Percentiles rank a stretch among this genome's conserved stretches.
Evolutionary conservation across 2,888 invertebrate species (phyloP).

Genomic region (Pyrgus malvae): DNA sequence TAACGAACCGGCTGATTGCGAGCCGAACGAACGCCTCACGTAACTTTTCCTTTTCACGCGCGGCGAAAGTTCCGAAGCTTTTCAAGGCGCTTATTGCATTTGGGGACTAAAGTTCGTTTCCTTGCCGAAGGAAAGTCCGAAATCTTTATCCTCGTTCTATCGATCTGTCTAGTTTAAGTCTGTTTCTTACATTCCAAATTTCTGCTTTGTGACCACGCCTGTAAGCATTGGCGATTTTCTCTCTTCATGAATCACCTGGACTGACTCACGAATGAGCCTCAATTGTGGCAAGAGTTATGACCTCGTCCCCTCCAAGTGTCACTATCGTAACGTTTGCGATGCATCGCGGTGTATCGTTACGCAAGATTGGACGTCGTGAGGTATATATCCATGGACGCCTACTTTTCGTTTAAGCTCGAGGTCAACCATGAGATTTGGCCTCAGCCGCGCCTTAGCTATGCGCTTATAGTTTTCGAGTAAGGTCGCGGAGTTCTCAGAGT

Average conservation of each 20-base stretch:
- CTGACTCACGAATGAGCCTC: conserved; percentile 45
- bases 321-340: conserved; percentile 36
- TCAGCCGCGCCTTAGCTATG: conserved; percentile 19
- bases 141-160: conserved; percentile 24
- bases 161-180: conserved; percentile 15
- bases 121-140: conserved; percentile 49
- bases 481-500: conserved; percentile 15
- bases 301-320: conserved; percentile 52
- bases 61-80: conserved; percentile 36
- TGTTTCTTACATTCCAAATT: conserved; percentile 1
- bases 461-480: conserved; percentile 17
- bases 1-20: conserved; percentile 25
- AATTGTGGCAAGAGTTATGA: conserved; percentile 48
- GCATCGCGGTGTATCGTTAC: conserved; percentile 50
- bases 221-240: conserved; percentile 49
- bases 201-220: conserved; percentile 39
- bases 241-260: conserved; percentile 49
- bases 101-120: conserved; percentile 56
- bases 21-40: conserved; percentile 37
- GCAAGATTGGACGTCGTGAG: conserved; percentile 31
- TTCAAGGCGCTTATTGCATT: conserved; percentile 35
- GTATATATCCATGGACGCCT: conserved; percentile 46
- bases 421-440: conserved; percentile 52
- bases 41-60: conserved; percentile 37
- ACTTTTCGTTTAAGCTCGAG: conserved; percentile 40